A percentile compares a stretch with the other conserved stretches of the same genome.
Conservation (phyloP, 2,113 vertebrate genomes). For the Cisticola juncidis region DNA sequence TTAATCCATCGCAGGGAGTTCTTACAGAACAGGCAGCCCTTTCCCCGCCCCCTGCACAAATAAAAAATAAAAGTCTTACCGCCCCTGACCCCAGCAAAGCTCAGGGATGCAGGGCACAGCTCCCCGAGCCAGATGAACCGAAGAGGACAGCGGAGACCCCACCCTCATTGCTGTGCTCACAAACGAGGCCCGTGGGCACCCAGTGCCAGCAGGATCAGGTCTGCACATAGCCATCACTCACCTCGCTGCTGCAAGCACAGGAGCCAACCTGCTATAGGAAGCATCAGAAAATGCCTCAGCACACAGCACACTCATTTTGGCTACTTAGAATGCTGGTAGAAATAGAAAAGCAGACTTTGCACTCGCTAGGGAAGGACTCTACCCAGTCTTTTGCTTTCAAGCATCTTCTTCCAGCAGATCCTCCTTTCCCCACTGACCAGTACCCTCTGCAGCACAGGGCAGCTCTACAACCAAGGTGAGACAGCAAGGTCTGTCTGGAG, state of each 20-base stretch:
- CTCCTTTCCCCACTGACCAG: neutral
- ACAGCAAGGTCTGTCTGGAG: neutral
- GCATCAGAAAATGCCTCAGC: neutral
- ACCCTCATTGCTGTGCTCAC: fast-evolving
- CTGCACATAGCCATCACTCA: neutral
- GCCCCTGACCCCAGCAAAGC: neutral
- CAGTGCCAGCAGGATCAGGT: fast-evolving
- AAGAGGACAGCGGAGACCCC: fast-evolving
- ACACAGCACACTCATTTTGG: neutral
- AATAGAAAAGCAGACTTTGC: neutral
- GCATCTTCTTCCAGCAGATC: neutral
- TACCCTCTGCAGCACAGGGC: neutral
- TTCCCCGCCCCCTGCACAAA: neutral
- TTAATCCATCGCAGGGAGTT: neutral
- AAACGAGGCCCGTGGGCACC: neutral
- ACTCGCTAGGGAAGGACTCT: neutral
- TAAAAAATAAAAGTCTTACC: neutral
- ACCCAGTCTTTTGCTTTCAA: neutral
- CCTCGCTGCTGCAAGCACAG: neutral
- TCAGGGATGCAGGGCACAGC: neutral
- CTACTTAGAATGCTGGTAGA: neutral
- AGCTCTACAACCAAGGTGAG: neutral
- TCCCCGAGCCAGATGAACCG: neutral
- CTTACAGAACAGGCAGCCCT: neutral
- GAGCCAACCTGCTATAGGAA: neutral